Percentiles rank a stretch among this genome's conserved stretches.
Conservation (phyloP, 2,797 vertebrate genomes). For the Clarias laeviceps region DNA sequence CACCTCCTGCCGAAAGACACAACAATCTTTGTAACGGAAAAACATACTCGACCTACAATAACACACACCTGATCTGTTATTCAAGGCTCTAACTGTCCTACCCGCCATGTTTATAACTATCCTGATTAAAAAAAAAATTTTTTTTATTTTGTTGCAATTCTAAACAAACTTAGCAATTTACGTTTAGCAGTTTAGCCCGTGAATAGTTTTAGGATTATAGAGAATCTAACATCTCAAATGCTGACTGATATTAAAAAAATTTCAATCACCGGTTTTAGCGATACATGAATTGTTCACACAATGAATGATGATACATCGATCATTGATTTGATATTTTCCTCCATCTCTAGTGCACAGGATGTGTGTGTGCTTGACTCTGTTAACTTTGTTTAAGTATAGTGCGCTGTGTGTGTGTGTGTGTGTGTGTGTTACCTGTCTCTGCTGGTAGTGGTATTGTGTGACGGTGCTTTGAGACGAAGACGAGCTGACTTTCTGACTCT, state of each 20-base stretch:
- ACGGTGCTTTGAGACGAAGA: constrained; percentile 76
- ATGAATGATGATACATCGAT: too few species aligned
- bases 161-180: too few species aligned
- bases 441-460: constrained; percentile 80
- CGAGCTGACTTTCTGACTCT: constrained; percentile 77
- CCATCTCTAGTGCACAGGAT: neutral
- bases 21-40: constrained; percentile 3
- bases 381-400: neutral
- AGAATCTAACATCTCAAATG: too few species aligned
- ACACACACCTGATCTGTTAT: neutral
- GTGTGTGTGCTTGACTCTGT: neutral
- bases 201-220: too few species aligned
- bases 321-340: too few species aligned
- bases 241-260: too few species aligned
- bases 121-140: too few species aligned
- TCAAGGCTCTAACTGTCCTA: neutral
- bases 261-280: too few species aligned
- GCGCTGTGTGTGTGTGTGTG: neutral
- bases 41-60: neutral
- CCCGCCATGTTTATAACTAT: neutral
- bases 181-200: too few species aligned
- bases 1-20: constrained; percentile 74
- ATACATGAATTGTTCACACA: too few species aligned
- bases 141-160: too few species aligned
- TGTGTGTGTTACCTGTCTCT: constrained; percentile 61